Conservation (phyloP, 2,113 vertebrate genomes). For the Pionites leucogaster region DNA sequence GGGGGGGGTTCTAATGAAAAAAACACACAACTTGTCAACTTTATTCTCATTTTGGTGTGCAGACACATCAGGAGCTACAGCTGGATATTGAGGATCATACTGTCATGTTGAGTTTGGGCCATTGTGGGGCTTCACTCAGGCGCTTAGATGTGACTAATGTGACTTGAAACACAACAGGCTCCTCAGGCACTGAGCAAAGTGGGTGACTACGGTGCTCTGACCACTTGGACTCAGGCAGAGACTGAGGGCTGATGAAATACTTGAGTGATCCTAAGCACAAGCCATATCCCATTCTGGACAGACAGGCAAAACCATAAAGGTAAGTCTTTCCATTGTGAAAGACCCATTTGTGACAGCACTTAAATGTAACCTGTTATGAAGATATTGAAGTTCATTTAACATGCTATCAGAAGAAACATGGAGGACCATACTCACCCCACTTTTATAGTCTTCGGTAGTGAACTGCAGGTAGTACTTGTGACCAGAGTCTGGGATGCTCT, state of each 20-base stretch:
- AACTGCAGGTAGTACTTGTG: slow-evolving; percentile 71
- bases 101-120: neutral
- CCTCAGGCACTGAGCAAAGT: neutral
- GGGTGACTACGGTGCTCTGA: fast-evolving
- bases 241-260: fast-evolving
- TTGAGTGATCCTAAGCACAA: neutral
- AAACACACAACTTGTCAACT: neutral
- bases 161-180: neutral
- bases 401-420: fast-evolving
- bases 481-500: slow-evolving; percentile 59
- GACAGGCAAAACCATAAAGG: neutral
- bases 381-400: fast-evolving
- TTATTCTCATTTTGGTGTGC: neutral
- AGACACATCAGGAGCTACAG: neutral
- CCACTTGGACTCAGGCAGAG: fast-evolving
- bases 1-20: neutral
- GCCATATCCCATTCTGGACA: neutral
- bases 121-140: neutral
- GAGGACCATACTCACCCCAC: slow-evolving; percentile 53
- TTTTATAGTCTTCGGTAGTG: slow-evolving; percentile 45
- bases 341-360: neutral
- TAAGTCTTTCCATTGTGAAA: fast-evolving
- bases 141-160: neutral
- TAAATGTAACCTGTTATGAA: fast-evolving
- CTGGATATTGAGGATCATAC: neutral